Conservation (phyloP, 2,797 vertebrate genomes). For the Epinephelus coioides region DNA sequence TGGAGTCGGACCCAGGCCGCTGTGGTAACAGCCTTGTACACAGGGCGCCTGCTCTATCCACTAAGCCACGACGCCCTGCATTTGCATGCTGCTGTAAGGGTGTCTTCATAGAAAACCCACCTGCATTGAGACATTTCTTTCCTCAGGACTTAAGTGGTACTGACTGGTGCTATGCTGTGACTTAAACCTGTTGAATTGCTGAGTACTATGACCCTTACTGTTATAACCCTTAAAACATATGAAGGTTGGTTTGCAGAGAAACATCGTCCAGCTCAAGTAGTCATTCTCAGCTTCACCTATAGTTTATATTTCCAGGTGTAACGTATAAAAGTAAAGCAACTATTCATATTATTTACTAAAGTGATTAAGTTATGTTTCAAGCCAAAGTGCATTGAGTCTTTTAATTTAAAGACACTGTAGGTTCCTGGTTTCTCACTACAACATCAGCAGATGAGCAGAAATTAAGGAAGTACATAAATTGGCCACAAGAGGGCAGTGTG, state of each 20-base stretch:
- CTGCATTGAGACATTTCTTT: too few relatives aligned
- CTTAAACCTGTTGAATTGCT: background rate
- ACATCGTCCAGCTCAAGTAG: background rate
- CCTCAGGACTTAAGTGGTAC: background rate
- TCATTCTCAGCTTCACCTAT: background rate
- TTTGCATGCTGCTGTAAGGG: background rate
- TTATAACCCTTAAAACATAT: background rate
- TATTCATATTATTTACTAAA: background rate
- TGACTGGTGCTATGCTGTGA: background rate
- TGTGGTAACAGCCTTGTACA: too few relatives aligned
- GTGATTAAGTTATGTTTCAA: background rate
- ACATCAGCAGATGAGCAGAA: background rate
- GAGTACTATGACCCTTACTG: background rate
- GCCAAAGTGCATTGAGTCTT: background rate
- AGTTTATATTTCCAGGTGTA: background rate
- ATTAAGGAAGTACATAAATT: background rate
- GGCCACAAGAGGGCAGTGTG: conserved; percentile 82
- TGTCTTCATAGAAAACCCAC: background rate
- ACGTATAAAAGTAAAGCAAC: too few relatives aligned
- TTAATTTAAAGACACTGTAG: background rate
- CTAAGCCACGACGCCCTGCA: too few relatives aligned
- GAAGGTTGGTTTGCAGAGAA: background rate
- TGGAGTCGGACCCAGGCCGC: too few relatives aligned
- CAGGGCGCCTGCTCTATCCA: too few relatives aligned
- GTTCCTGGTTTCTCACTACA: background rate